phyloP scores from a whole-genome alignment of 2,797 vertebrate species.

The Orientallactaga sibirica region DNA sequence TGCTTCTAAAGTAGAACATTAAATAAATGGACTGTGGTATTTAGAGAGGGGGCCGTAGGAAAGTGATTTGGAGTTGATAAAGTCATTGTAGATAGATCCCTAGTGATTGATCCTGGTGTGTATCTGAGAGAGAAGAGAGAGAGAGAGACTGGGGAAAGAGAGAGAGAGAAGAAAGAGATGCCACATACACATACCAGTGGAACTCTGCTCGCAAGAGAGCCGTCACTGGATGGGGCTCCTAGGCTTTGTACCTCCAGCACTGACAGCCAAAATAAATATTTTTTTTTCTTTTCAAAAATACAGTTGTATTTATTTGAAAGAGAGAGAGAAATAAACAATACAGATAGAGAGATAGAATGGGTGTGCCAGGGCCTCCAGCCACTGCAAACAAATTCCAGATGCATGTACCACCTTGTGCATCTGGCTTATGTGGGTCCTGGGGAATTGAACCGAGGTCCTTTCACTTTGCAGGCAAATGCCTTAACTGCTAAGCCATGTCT shows the following conservation, averaged over 20 bases:
- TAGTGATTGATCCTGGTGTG: neutral
- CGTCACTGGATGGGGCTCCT: neutral
- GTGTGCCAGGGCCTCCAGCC: too few relatives aligned
- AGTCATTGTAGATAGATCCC: neutral
- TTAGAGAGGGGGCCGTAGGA: neutral
- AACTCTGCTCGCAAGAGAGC: neutral
- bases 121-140: neutral
- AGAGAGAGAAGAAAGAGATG: neutral
- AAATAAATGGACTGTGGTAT: neutral
- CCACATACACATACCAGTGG: neutral
- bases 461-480: too few relatives aligned
- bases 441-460: too few relatives aligned
- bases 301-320: too few relatives aligned
- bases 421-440: too few relatives aligned
- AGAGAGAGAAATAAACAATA: too few relatives aligned
- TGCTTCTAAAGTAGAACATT: neutral
- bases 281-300: too few relatives aligned
- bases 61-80: neutral
- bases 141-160: too few relatives aligned
- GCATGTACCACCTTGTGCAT: too few relatives aligned
- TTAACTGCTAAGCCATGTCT: too few relatives aligned
- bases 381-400: too few relatives aligned
- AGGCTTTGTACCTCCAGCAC: neutral
- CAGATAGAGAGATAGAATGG: too few relatives aligned
- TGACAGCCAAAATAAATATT: neutral